These are phyloP conservation scores for Rhingia rostrata DNA, from an alignment of 2,888 invertebrate species.

Conservation along the genomic window DNA sequence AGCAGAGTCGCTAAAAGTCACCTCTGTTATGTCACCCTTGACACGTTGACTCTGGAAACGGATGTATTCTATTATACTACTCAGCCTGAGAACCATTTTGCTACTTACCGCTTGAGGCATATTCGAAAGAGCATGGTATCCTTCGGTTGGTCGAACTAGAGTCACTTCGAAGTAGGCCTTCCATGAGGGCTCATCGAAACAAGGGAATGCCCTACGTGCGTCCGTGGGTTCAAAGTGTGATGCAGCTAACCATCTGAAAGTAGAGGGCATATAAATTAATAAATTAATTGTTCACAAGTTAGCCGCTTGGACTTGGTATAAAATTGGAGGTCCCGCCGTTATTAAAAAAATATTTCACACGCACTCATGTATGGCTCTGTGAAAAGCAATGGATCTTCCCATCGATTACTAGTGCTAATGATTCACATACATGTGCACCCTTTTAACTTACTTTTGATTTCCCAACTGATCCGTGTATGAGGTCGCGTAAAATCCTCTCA, in stretches of 20 bases:
- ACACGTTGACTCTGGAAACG: slow-evolving; percentile 76
- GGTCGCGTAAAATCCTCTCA: slow-evolving; percentile 89
- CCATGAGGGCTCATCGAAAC: slow-evolving; percentile 96
- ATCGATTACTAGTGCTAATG: no score
- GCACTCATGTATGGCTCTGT: no score
- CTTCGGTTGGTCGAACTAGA: slow-evolving; percentile 87
- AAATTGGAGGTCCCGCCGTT: no score
- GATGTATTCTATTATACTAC: neutral
- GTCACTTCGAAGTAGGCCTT: slow-evolving; percentile 93
- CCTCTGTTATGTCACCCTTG: slow-evolving; percentile 85
- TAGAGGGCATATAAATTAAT: slow-evolving; percentile 36
- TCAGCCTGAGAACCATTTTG: neutral
- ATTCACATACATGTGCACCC: no score
- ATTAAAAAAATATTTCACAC: no score
- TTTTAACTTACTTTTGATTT: slow-evolving; percentile 82
- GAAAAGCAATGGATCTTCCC: no score
- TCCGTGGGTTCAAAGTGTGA: slow-evolving; percentile 98
- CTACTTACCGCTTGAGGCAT: slow-evolving; percentile 88
- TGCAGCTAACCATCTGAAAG: slow-evolving; percentile 90
- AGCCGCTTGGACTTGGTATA: no score
- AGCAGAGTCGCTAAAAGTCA: slow-evolving; percentile 90
- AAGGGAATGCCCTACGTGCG: slow-evolving; percentile 96
- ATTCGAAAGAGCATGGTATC: slow-evolving; percentile 92
- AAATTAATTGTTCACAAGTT: no score
- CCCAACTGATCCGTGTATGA: slow-evolving; percentile 83